Percentiles rank a stretch among this genome's conserved stretches.
phyloP scores from a whole-genome alignment of 1,140 invertebrate genomes.

The Pachypsylla venusta region DNA sequence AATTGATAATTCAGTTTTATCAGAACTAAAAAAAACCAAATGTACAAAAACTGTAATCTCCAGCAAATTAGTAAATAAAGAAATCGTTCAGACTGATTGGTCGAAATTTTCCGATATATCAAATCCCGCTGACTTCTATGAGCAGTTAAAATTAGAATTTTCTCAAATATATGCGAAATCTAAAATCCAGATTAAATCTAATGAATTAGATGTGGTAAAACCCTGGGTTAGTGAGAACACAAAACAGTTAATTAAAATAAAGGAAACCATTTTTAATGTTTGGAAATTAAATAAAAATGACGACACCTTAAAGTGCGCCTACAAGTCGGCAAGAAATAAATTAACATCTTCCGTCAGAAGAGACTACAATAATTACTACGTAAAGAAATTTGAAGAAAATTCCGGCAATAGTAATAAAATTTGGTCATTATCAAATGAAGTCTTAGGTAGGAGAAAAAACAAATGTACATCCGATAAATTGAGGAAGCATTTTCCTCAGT shows the following conservation, averaged over 20 bases:
- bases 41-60: neutral
- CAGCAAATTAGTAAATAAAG: neutral
- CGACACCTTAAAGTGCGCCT: neutral
- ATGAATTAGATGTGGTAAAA: neutral
- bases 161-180: neutral
- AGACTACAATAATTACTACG: neutral
- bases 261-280: neutral
- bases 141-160: neutral
- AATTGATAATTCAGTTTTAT: neutral
- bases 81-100: neutral
- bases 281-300: conserved; percentile 2
- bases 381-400: neutral
- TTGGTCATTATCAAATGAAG: conserved; percentile 4
- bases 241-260: neutral
- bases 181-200: neutral
- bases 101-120: neutral
- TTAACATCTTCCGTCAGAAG: neutral
- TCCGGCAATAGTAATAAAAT: neutral
- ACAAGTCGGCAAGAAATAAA: neutral
- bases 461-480: neutral
- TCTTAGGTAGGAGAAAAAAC: neutral
- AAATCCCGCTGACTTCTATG: neutral
- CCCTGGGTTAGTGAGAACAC: neutral
- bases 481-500: neutral
- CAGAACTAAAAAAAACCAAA: neutral